Evolutionary conservation across 2,888 invertebrate species (phyloP).

Genomic region (Apomyelois bistriatella): DNA sequence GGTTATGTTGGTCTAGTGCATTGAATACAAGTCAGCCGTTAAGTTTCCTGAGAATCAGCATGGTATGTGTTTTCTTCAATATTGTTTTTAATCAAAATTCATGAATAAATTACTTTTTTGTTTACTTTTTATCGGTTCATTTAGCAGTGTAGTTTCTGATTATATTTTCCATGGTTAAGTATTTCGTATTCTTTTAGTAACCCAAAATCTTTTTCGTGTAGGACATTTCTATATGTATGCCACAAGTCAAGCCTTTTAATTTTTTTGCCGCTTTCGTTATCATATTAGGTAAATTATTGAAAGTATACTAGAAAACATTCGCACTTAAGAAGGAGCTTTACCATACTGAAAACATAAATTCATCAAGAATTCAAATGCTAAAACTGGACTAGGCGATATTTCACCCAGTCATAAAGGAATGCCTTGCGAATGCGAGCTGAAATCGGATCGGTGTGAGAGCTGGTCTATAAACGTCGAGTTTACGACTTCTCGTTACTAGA

Average conservation of each 20-base stretch:
- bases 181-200: too few species aligned
- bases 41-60: background rate
- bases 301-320: too few species aligned
- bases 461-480: conserved; percentile 52
- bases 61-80: background rate
- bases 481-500: conserved; percentile 54
- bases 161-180: too few species aligned
- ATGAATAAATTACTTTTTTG: too few species aligned
- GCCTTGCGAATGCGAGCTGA: conserved; percentile 37
- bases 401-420: conserved; percentile 28
- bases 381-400: background rate
- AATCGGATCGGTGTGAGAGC: conserved; percentile 54
- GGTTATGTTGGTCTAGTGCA: conserved; percentile 2
- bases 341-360: background rate
- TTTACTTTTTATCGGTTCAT: background rate
- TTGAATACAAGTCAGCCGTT: conserved; percentile 8
- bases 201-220: too few species aligned
- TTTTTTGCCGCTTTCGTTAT: too few species aligned
- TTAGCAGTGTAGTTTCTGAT: background rate
- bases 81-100: background rate
- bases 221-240: too few species aligned
- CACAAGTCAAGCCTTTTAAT: too few species aligned
- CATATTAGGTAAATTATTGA: too few species aligned
- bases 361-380: background rate
- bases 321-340: too few species aligned